Conservation (phyloP, 64 coral and sea anemone genomes). For the Actinia equina region DNA sequence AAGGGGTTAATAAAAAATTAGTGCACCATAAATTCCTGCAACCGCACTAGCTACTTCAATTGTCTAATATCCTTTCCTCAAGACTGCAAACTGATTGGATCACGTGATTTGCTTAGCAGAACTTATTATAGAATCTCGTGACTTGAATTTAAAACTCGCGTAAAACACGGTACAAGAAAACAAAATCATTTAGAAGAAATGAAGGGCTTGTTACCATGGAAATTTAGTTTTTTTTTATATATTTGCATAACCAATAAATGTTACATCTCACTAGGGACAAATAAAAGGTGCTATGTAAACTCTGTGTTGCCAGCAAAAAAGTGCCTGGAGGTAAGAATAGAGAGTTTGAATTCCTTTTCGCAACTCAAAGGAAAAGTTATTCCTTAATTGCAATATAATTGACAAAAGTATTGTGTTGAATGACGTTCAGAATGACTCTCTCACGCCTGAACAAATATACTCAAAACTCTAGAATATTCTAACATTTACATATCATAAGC, state of each 20-base stretch:
- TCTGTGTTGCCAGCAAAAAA: background rate
- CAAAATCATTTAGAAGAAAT: background rate
- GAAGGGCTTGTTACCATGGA: background rate
- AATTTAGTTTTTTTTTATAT: background rate
- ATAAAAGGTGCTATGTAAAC: background rate
- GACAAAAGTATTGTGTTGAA: constrained; percentile 1
- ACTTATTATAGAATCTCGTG: background rate
- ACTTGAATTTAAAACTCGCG: background rate
- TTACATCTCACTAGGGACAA: no score
- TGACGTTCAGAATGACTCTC: background rate
- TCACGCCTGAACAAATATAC: constrained; percentile 15
- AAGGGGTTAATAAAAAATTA: no score
- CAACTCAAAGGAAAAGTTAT: background rate
- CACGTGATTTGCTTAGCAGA: background rate
- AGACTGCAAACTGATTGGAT: no score
- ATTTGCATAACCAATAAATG: background rate
- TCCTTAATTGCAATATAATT: constrained; percentile 24
- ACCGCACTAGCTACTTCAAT: no score
- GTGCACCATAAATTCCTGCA: no score
- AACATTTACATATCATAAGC: constrained; percentile 16
- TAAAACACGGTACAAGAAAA: background rate
- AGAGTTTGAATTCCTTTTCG: constrained; percentile 5
- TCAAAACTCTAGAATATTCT: constrained; percentile 8
- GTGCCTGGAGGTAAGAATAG: background rate
- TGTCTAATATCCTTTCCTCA: no score